Conservation (phyloP, 2,888 invertebrate species). For the Schrankia costaestrigalis region DNA sequence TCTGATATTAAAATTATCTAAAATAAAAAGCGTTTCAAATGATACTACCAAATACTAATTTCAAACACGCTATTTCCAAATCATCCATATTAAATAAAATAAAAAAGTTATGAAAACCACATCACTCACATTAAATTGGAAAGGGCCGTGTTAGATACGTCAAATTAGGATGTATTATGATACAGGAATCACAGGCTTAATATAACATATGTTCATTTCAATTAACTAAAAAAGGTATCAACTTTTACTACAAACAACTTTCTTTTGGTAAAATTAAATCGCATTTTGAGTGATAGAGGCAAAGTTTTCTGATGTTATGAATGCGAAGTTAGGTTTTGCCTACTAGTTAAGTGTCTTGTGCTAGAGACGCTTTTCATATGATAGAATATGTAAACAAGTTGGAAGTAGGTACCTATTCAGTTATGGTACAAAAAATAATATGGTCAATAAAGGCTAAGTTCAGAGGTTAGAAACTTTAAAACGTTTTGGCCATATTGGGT, state of each 20-base stretch:
- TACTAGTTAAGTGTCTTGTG: too few relatives aligned
- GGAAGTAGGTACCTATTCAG: too few relatives aligned
- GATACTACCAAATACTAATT: conserved; percentile 10
- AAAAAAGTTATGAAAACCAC: conserved; percentile 45
- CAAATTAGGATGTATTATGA: conserved; percentile 52
- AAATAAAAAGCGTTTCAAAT: conserved; percentile 6
- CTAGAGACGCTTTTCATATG: too few relatives aligned
- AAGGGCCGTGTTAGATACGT: conserved; percentile 60
- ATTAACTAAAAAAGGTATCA: conserved; percentile 44
- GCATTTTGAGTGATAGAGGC: too few relatives aligned
- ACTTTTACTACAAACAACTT: neutral
- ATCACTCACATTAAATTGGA: conserved; percentile 51
- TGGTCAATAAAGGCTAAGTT: too few relatives aligned
- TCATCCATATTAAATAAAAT: conserved; percentile 26
- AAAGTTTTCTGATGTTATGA: too few relatives aligned
- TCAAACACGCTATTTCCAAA: conserved; percentile 24
- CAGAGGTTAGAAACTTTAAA: too few relatives aligned
- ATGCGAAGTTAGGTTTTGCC: too few relatives aligned
- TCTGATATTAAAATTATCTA: neutral
- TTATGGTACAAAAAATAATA: too few relatives aligned
- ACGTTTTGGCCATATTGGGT: too few relatives aligned
- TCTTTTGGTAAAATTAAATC: too few relatives aligned
- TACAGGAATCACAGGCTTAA: conserved; percentile 54
- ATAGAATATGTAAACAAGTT: too few relatives aligned
- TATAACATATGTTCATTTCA: conserved; percentile 63